phyloP scores from a whole-genome alignment of 2,113 vertebrate species.

The Sakesphorus luctuosus region DNA sequence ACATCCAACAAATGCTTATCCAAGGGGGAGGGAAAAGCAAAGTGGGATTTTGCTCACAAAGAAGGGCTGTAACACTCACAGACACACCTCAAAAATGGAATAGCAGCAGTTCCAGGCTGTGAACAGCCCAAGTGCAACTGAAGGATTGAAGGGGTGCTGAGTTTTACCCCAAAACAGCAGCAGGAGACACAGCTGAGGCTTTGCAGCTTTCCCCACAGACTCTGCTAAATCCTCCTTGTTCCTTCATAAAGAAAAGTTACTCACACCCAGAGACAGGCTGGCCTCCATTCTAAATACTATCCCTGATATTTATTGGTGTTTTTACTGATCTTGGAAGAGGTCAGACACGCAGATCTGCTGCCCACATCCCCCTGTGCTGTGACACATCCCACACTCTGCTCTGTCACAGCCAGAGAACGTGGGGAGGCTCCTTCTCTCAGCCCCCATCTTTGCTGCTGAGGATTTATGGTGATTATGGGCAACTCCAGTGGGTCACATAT shows the following conservation, averaged over 20 bases:
- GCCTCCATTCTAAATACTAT: not conserved
- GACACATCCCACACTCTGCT: accelerated
- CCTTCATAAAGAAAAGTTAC: not conserved
- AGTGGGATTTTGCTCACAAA: not conserved
- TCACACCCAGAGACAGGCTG: not conserved
- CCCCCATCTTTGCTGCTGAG: not conserved
- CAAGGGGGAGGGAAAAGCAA: not conserved
- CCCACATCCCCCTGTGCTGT: accelerated
- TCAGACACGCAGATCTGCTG: not conserved
- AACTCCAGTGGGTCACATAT: not conserved
- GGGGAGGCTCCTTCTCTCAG: not conserved
- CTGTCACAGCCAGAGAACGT: not conserved
- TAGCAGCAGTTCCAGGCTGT: not conserved
- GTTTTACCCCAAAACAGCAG: not conserved
- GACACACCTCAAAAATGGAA: not conserved
- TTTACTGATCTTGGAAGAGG: not conserved
- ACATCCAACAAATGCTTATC: not conserved
- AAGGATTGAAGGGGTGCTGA: not conserved
- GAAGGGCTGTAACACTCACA: not conserved
- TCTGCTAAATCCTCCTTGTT: not conserved
- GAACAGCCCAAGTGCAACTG: not conserved
- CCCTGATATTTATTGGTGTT: not conserved
- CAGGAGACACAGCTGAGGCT: not conserved
- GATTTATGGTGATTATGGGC: accelerated
- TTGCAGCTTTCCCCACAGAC: not conserved